Conservation (phyloP, 1,140 invertebrate genomes). For the Tetramorium alpestre region DNA sequence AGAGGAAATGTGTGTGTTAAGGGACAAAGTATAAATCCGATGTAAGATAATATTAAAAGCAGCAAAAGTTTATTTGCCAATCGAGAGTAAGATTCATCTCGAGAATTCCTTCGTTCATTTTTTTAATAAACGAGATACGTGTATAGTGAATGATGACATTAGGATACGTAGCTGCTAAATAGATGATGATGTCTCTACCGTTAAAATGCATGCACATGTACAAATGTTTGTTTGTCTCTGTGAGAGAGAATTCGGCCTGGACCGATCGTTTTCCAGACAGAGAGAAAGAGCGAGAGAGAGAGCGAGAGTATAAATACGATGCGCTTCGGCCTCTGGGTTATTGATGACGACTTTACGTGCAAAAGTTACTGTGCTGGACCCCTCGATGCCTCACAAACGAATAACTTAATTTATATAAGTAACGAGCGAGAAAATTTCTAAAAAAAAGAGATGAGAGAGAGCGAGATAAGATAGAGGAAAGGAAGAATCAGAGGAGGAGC, state of each 20-base stretch:
- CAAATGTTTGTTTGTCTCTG: slow-evolving; percentile 64
- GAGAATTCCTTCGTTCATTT: slow-evolving; percentile 51
- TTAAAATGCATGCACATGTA: slow-evolving; percentile 60
- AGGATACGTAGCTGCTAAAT: slow-evolving; percentile 48
- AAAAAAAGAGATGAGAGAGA: slow-evolving; percentile 53
- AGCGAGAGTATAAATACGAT: slow-evolving; percentile 47
- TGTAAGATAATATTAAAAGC: slow-evolving; percentile 58
- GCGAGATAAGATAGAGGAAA: slow-evolving; percentile 16
- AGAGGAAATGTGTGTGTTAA: slow-evolving; percentile 61
- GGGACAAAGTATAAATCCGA: slow-evolving; percentile 41
- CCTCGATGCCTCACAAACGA: slow-evolving; percentile 39
- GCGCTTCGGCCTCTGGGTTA: slow-evolving; percentile 63
- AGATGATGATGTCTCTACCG: slow-evolving; percentile 60
- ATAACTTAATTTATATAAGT: slow-evolving; percentile 67
- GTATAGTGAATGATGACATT: slow-evolving; percentile 56
- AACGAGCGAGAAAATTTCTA: slow-evolving; percentile 53
- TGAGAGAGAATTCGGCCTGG: slow-evolving; percentile 61
- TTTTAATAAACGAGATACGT: slow-evolving; percentile 48
- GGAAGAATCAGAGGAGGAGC: slow-evolving; percentile 47
- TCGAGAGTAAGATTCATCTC: slow-evolving; percentile 57
- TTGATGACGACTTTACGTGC: slow-evolving; percentile 49
- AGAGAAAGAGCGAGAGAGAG: slow-evolving; percentile 15
- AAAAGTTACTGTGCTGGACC: slow-evolving; percentile 46
- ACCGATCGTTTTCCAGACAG: slow-evolving; percentile 57
- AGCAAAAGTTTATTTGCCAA: slow-evolving; percentile 58